Conservation (phyloP, 2,797 vertebrate genomes). For the Manis pentadactyla region DNA sequence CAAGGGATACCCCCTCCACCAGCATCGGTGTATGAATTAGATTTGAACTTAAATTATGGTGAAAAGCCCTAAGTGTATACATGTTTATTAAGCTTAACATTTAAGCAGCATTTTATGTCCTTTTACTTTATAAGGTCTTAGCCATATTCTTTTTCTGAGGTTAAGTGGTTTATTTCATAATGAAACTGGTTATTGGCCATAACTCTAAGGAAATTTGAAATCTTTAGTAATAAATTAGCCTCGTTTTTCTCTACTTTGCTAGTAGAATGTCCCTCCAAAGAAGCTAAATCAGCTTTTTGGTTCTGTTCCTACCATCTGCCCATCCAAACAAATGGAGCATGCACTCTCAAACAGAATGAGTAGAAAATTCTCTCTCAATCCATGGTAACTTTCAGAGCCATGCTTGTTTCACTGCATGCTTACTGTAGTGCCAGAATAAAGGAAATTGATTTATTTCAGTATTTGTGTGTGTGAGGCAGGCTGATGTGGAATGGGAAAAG, state of each 20-base stretch:
- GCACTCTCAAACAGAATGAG: neutral
- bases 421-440: neutral
- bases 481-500: neutral
- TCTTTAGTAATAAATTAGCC: neutral
- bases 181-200: neutral
- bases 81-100: neutral
- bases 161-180: neutral
- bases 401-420: rapidly evolving
- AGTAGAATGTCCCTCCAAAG: neutral
- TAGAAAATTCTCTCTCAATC: neutral
- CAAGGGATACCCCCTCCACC: neutral
- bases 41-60: neutral
- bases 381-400: neutral
- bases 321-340: rapidly evolving
- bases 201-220: slow-evolving; percentile 1
- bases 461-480: neutral
- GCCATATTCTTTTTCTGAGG: neutral
- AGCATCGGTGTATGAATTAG: neutral
- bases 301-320: neutral
- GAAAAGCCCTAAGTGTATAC: neutral
- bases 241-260: neutral
- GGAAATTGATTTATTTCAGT: neutral
- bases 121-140: neutral
- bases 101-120: neutral
- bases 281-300: no score